Evolutionary conservation across 2,113 vertebrate genomes (phyloP).

Genomic region (Nansenia antarctica): DNA sequence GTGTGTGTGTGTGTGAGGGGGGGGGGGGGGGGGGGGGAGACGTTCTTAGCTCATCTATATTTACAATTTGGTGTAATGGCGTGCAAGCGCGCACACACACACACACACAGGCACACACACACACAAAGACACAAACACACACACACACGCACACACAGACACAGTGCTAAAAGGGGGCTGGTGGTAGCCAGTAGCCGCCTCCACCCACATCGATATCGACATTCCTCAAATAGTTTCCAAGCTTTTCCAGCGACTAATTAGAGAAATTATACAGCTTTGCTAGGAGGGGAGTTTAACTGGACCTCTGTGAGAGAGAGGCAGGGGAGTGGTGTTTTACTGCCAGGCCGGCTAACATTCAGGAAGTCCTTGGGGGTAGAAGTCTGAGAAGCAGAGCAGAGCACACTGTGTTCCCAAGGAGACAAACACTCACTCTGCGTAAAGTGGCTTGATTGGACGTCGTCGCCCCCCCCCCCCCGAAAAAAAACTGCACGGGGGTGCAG

Average conservation of each 20-base stretch:
- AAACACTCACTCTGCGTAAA: neutral
- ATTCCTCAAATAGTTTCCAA: conserved; percentile 50
- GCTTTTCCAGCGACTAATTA: conserved; percentile 52
- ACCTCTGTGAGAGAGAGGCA: conserved; percentile 7
- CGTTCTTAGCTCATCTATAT: conserved; percentile 19
- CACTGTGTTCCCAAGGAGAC: neutral
- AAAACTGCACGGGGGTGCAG: neutral
- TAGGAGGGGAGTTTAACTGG: conserved; percentile 24
- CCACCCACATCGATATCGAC: conserved; percentile 36
- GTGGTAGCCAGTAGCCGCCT: conserved; percentile 14
- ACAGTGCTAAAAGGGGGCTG: neutral
- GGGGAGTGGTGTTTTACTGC: neutral
- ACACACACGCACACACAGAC: conserved; percentile 12
- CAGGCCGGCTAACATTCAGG: neutral
- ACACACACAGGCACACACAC: conserved; percentile 4
- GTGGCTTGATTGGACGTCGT: neutral
- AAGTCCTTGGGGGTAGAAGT: conserved; percentile 1
- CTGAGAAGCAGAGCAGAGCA: neutral
- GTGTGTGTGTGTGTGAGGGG: no score
- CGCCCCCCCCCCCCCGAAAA: neutral
- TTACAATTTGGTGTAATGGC: conserved; percentile 17
- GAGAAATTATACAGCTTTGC: conserved; percentile 38
- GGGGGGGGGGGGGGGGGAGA: neutral
- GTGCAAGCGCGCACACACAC: neutral
- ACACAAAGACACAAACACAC: neutral